Evolutionary conservation across 1,140 invertebrate species (phyloP).

Genomic region (Hestina assimilis): DNA sequence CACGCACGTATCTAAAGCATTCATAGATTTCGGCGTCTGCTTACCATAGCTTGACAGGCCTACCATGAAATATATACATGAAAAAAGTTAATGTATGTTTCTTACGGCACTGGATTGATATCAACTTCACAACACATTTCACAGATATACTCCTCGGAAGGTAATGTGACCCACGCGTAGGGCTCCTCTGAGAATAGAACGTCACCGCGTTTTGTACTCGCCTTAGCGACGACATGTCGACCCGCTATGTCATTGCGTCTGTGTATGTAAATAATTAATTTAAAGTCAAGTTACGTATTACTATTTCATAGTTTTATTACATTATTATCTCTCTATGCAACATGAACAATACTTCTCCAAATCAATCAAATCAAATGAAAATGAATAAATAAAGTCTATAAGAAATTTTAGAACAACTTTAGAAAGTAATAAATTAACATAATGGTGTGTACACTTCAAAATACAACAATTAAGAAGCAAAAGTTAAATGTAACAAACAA

Average conservation of each 20-base stretch:
- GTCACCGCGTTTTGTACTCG: constrained; percentile 44
- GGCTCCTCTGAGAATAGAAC: constrained; percentile 63
- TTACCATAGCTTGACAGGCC: too few species aligned
- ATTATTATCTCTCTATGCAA: too few species aligned
- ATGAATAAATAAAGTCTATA: too few species aligned
- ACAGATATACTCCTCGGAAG: constrained; percentile 35
- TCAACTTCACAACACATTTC: constrained; percentile 53
- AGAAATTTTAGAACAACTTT: too few species aligned
- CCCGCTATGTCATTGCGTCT: constrained; percentile 51
- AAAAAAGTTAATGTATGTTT: constrained; percentile 6
- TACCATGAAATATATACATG: not conserved
- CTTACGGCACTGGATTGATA: constrained; percentile 60
- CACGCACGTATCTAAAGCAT: too few species aligned
- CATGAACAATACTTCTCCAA: too few species aligned
- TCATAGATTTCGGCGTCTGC: too few species aligned
- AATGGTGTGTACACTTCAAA: not conserved
- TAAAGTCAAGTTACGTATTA: not conserved
- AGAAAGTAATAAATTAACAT: too few species aligned
- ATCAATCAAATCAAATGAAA: too few species aligned
- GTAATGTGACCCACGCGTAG: constrained; percentile 63
- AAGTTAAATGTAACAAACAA: constrained; percentile 3
- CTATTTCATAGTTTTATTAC: too few species aligned
- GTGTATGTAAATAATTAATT: constrained; percentile 13
- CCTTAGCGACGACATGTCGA: constrained; percentile 45
- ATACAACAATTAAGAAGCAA: too few species aligned